Base-by-base conservation (phyloP, 2,797 vertebrate species). In the Sebastes cheni region DNA sequence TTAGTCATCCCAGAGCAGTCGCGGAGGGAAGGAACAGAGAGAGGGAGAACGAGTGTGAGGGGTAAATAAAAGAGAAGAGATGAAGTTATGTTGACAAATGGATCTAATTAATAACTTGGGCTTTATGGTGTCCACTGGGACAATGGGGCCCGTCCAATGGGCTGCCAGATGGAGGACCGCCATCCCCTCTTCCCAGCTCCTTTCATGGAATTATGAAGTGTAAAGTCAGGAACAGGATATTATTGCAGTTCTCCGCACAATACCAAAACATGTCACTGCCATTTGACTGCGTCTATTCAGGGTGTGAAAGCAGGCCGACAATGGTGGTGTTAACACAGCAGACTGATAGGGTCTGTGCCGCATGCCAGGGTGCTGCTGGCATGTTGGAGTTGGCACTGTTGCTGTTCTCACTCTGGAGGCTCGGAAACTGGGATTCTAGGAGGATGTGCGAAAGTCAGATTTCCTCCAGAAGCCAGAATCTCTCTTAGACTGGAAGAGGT, bases 141-240 rank as follows among this genome's bases (percentile, higher is more conserved):
- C 89, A 91, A 85, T 74, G 70, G 75, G 83, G 86, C 74, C 73
- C 56, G 55, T 72, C 67, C 85, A 74, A 54, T 67, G 65, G 83
- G 83, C 82, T 92, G 84, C 90, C 91, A 94, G 85, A 92, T 93
- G 90, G 93, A 92, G 72, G 46, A 55, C 68, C 55, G 87, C 88
- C 86, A 87, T 77, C 60, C 75, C 82, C 67, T 75, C 80, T 91
- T 91, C 86, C 78, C 74, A 84, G 84, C 70, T 89, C 82, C 78
- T 90, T 89, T 92, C 87, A 88, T 88, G 90, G 89, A 94, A 89
- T 93, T 91, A 93, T 92, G 90, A 92, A 93, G 90, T 93, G 90
- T 87, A 89, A 94, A 94, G 88, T 90, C 90, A 94, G 94, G 91
- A 94, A 94, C 90, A 92, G 92, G 91, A 95, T 93, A 95, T 95